Base-by-base conservation (phyloP, 2,888 invertebrate genomes). In the Epiblema foenella region DNA sequence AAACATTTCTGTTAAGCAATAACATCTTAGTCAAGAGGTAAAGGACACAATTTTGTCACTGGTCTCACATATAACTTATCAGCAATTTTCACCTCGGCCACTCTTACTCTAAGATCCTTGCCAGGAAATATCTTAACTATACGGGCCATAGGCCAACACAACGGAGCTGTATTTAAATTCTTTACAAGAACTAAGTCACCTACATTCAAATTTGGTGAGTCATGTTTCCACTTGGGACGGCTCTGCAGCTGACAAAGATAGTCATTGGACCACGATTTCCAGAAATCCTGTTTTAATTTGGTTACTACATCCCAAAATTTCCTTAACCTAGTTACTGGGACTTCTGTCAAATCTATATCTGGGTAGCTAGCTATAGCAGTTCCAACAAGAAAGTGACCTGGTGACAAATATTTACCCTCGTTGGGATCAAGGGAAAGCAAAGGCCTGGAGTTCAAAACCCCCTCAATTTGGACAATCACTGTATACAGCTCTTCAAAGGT, bases 401-500 rank as follows among this genome's bases (percentile, higher is more conserved):
- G 66, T 7, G 66, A 39, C 39, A 39, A 3, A 39, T 39, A 39
- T 39, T 39, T 39, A 11, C 39, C 39, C 39, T 39, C 39, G 11
- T 11, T 11, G 39, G 39, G 39, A 39, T 39, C 11, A 11, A 39
- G 39, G 3, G 12, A 39, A 39, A 51, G 18, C 51, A 51, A 51
- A 18, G 51, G 51, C 18, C 51, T 51, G 2, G 51, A 51, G 51
- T 51, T 51, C 18, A 51, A 51, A 17, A 39, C 39, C 0, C 39
- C 39, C 39, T 39, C 39, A 39, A 76, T 73, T 52, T 74, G 58
- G 29, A 49, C 54, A 12, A 75, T 24, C 7, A 74, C 66, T 7
- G 76, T 74, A 46, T 73, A 57, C 1, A 75, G 42, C 1, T 39
- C 70, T 67, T 76, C 72, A 64, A 64, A 76, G 12, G 73, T 75